Conservation (phyloP, 1,140 invertebrate genomes). For the Drosophila paulistorum region DNA sequence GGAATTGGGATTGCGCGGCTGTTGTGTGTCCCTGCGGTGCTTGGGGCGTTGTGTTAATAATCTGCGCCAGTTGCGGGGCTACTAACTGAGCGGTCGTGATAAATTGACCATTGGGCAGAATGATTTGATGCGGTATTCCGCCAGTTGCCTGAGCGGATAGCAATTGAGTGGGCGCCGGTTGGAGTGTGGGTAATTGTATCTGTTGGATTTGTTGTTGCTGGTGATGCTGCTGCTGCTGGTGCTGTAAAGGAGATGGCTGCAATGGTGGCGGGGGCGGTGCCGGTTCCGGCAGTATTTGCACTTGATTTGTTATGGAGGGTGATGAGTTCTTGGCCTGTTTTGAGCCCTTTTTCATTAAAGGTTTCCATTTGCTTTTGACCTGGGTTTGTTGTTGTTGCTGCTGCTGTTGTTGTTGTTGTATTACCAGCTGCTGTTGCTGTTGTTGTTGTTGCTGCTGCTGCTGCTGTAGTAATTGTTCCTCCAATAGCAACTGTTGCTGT, state of each 20-base stretch:
- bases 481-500: conserved; percentile 44
- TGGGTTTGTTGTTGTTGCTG: conserved; percentile 46
- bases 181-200: conserved; percentile 60
- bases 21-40: conserved; percentile 31
- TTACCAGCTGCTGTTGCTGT: conserved; percentile 35
- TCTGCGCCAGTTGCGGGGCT: conserved; percentile 65
- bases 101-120: conserved; percentile 81
- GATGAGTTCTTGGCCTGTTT: conserved; percentile 52
- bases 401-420: conserved; percentile 36
- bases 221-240: conserved; percentile 45
- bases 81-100: conserved; percentile 79
- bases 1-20: conserved; percentile 63
- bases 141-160: conserved; percentile 51
- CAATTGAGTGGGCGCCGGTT: conserved; percentile 56
- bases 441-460: conserved; percentile 49
- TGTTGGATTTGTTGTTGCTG: conserved; percentile 66
- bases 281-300: conserved; percentile 54
- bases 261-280: conserved; percentile 37
- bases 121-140: conserved; percentile 70
- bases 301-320: conserved; percentile 20
- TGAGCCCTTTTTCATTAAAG: conserved; percentile 51
- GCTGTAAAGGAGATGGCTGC: conserved; percentile 32
- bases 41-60: conserved; percentile 56
- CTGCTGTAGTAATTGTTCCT: conserved; percentile 44
- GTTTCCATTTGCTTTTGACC: conserved; percentile 60